Percentiles rank a stretch among this genome's conserved stretches.
Conservation (phyloP, 2,888 invertebrate species). For the Octonoba sinensis region DNA sequence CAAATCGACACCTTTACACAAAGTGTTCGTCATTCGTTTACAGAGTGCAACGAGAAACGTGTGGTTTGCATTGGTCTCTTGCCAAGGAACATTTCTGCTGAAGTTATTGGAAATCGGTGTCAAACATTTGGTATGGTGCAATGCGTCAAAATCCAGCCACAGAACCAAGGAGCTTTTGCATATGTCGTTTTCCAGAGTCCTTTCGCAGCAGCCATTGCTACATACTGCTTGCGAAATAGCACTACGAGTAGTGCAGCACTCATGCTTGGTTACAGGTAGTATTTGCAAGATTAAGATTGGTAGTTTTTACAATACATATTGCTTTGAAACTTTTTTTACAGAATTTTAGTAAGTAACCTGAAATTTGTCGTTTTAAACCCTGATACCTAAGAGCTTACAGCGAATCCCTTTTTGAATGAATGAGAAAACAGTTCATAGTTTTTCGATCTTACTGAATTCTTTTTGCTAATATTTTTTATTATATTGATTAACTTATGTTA, state of each 20-base stretch:
- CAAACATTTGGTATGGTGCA: conserved; percentile 33
- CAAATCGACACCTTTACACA: conserved; percentile 20
- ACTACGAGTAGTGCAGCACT: conserved; percentile 45
- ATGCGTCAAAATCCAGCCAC: conserved; percentile 30
- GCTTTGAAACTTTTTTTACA: neutral
- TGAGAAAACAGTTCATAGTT: too few species aligned
- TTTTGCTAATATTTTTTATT: too few species aligned
- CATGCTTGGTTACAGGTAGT: conserved; percentile 45
- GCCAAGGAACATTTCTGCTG: conserved; percentile 21
- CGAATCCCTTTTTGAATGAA: too few species aligned
- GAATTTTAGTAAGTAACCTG: neutral
- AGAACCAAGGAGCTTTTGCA: conserved; percentile 47
- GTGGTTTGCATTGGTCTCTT: conserved; percentile 44
- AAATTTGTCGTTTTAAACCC: too few species aligned
- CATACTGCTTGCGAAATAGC: conserved; percentile 42
- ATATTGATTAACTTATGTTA: too few species aligned
- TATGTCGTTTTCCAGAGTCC: conserved; percentile 34
- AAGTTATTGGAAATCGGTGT: conserved; percentile 15
- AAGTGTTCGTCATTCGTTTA: conserved; percentile 24
- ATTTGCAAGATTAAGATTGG: neutral
- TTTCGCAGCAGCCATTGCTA: conserved; percentile 46
- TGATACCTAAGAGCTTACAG: too few species aligned
- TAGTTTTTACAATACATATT: neutral
- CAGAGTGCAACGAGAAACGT: conserved; percentile 41
- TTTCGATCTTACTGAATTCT: too few species aligned